These are phyloP conservation scores for Stegastes partitus DNA, from an alignment of 2,113 vertebrate species.

Conservation along the genomic window DNA sequence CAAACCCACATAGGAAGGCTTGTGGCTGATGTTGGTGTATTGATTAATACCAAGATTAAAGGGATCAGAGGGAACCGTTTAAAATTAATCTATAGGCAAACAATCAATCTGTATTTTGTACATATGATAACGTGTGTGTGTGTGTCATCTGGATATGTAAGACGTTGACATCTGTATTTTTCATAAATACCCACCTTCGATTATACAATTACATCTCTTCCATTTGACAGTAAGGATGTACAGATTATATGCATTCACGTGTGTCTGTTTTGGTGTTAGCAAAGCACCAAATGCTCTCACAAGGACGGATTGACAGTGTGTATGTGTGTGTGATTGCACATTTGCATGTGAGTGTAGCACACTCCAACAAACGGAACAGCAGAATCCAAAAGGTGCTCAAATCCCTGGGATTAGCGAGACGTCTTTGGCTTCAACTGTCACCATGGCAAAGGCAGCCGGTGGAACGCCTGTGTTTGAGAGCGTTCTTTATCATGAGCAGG, in stretches of 20 bases:
- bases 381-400: conserved; percentile 63
- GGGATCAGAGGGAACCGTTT: conserved; percentile 9
- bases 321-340: conserved; percentile 10
- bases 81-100: conserved; percentile 23
- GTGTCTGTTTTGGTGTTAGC: conserved; percentile 24
- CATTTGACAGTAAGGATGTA: neutral
- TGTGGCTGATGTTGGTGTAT: conserved; percentile 4
- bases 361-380: conserved; percentile 42
- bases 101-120: neutral
- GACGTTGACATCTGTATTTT: conserved; percentile 21
- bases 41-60: neutral
- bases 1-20: neutral
- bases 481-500: conserved; percentile 45
- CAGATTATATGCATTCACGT: neutral
- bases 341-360: conserved; percentile 61
- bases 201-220: neutral
- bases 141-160: conserved; percentile 32
- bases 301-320: neutral
- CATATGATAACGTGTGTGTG: conserved; percentile 24
- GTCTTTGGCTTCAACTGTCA: conserved; percentile 77
- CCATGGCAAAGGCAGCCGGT: conserved; percentile 77
- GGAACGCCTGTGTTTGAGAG: conserved; percentile 61
- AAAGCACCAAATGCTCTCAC: conserved; percentile 23
- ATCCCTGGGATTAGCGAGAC: conserved; percentile 73
- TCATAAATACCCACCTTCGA: neutral